phyloP scores from a whole-genome alignment of 2,113 vertebrate species.

The Pedionomus torquatus region DNA sequence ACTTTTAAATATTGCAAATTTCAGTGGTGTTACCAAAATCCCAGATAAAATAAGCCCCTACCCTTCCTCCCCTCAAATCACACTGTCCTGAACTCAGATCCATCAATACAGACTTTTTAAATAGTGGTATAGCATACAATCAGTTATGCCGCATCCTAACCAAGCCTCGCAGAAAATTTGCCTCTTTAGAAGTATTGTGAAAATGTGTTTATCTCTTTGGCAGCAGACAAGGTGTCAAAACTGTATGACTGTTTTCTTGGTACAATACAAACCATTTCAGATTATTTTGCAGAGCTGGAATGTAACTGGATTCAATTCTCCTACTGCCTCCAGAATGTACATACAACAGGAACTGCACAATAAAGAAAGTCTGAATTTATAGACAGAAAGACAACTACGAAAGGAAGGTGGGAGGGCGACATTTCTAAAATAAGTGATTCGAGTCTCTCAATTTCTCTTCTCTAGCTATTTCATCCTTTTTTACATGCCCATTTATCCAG shows the following conservation, averaged over 20 bases:
- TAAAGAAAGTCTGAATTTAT: not conserved
- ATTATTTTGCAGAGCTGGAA: not conserved
- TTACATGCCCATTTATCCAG: not conserved
- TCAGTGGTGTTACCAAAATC: not conserved
- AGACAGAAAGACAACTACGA: not conserved
- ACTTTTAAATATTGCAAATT: not conserved
- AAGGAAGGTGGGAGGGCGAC: not conserved
- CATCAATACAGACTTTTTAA: not conserved
- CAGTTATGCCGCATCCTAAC: not conserved
- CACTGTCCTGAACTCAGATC: not conserved
- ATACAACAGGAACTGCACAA: not conserved
- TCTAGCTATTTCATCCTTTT: not conserved
- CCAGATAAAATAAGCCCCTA: not conserved
- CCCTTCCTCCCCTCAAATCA: not conserved
- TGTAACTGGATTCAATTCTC: not conserved
- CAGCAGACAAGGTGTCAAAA: not conserved
- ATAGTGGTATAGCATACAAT: not conserved
- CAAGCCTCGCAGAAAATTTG: not conserved
- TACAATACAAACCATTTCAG: not conserved
- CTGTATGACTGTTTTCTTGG: not conserved
- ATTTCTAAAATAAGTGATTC: not conserved
- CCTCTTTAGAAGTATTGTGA: not conserved
- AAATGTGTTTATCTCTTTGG: not conserved
- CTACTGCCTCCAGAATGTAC: not conserved
- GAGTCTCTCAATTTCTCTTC: not conserved